Percentiles rank a stretch among this genome's conserved stretches.
Evolutionary conservation across 2,888 invertebrate genomes (phyloP).

Genomic region (Nemapogon koenigi): DNA sequence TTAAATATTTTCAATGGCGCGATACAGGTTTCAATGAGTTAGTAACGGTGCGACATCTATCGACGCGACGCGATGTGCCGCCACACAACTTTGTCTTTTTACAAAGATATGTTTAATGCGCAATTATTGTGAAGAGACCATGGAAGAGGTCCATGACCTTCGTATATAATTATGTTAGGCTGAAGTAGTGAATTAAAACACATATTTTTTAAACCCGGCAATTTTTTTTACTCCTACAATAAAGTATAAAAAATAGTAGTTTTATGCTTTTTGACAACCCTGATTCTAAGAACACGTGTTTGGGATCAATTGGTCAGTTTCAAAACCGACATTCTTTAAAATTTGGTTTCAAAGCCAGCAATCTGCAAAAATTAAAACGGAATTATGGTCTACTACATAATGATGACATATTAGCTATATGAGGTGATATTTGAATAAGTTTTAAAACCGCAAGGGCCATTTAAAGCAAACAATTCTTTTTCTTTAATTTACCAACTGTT

Average conservation of each 20-base stretch:
- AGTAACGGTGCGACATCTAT: no score
- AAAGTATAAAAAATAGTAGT: background rate
- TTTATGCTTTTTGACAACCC: slow-evolving; percentile 1
- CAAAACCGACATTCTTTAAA: background rate
- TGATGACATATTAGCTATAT: no score
- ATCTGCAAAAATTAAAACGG: background rate
- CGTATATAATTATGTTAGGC: background rate
- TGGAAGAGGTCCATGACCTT: slow-evolving; percentile 4
- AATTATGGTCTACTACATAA: no score
- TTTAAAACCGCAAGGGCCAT: no score
- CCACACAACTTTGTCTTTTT: no score
- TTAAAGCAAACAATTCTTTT: no score
- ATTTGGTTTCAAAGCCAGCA: background rate
- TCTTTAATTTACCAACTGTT: no score
- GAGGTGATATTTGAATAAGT: no score
- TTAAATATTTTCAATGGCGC: no score
- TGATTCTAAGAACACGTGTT: slow-evolving; percentile 1
- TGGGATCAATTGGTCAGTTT: no score
- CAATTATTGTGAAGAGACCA: slow-evolving; percentile 1
- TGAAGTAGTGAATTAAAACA: background rate
- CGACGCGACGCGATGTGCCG: no score
- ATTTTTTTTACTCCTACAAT: background rate
- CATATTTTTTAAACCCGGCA: background rate
- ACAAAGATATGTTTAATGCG: background rate
- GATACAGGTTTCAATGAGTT: no score